Conservation (phyloP, 1,140 invertebrate genomes). For the Micrasema longulum region DNA sequence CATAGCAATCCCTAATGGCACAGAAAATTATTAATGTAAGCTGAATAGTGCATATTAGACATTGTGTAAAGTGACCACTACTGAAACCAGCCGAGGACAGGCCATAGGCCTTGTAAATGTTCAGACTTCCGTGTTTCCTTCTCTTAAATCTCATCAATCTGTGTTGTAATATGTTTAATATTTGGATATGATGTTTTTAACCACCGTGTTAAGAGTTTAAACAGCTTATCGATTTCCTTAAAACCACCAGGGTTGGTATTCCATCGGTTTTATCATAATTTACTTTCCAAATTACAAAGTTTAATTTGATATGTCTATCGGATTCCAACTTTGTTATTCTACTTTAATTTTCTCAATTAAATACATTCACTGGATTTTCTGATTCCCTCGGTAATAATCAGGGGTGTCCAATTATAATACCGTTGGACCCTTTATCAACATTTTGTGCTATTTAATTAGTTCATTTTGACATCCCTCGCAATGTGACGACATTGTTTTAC, state of each 20-base stretch:
- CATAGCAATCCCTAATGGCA: too few species aligned
- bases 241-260: background rate
- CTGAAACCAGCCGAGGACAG: too few species aligned
- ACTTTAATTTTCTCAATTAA: conserved; percentile 14
- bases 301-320: conserved; percentile 28
- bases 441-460: conserved; percentile 30
- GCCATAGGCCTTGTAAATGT: too few species aligned
- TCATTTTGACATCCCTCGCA: background rate
- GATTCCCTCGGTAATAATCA: conserved; percentile 21
- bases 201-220: too few species aligned
- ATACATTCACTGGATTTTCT: conserved; percentile 18
- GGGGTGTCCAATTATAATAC: conserved; percentile 27
- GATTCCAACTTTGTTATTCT: conserved; percentile 23
- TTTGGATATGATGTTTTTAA: too few species aligned
- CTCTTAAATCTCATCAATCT: too few species aligned
- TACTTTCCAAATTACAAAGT: conserved; percentile 22
- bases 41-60: too few species aligned
- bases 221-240: too few species aligned
- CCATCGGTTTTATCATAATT: conserved; percentile 16
- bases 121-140: too few species aligned
- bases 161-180: too few species aligned
- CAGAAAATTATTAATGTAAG: too few species aligned
- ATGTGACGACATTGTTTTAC: conserved; percentile 3
- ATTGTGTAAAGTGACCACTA: too few species aligned
- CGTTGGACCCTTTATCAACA: conserved; percentile 16